Percentiles rank a stretch among this genome's conserved stretches.
Conservation (phyloP, 1,140 invertebrate species). For the Papilio aristodemus region DNA sequence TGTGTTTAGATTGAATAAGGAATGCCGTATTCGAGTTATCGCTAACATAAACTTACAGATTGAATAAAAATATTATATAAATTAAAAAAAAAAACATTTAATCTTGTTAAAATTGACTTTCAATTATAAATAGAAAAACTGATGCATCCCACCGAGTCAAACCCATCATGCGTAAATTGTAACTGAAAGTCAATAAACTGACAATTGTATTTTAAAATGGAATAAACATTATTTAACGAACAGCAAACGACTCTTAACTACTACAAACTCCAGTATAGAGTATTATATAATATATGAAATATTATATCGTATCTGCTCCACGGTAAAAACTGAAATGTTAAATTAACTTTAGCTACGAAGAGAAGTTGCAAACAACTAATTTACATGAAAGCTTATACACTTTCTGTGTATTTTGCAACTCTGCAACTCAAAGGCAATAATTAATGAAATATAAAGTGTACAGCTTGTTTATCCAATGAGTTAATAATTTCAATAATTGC, state of each 20-base stretch:
- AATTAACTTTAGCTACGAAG: not conserved
- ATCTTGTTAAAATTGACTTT: not conserved
- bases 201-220: not conserved
- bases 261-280: not conserved
- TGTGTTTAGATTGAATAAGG: not conserved
- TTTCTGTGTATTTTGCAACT: slow-evolving; percentile 18
- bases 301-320: not conserved
- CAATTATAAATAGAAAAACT: not conserved
- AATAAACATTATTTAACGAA: too few relatives aligned
- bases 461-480: not conserved
- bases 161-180: not conserved
- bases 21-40: not conserved
- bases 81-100: not conserved
- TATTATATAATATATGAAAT: not conserved
- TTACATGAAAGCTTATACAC: slow-evolving; percentile 5
- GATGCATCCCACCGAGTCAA: not conserved
- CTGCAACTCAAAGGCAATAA: not conserved
- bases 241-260: too few relatives aligned
- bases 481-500: not conserved
- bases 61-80: too few relatives aligned
- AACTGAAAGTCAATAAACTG: not conserved
- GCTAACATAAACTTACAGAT: not conserved
- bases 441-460: not conserved
- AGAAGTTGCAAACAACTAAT: slow-evolving; percentile 1
- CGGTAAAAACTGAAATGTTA: not conserved